A percentile compares a stretch with the other conserved stretches of the same genome.
Conservation (phyloP, 1,140 invertebrate species). For the Aphaenogaster ashmeadi region DNA sequence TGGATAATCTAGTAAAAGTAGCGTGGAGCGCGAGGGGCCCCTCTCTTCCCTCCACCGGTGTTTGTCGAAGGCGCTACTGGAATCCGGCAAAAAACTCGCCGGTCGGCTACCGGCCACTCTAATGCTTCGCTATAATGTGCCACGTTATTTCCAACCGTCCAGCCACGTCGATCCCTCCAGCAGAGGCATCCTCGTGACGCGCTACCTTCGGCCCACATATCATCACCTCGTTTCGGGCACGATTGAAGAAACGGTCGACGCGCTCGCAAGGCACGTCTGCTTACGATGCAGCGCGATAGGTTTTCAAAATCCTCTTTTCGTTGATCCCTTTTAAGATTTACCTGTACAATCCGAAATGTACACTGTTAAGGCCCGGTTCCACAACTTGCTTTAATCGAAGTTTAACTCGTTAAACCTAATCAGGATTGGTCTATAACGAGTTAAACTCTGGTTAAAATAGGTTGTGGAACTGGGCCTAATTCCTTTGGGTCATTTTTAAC, state of each 20-base stretch:
- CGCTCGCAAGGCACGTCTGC: background rate
- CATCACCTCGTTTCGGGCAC: slow-evolving; percentile 41
- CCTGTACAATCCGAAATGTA: background rate
- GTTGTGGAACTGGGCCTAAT: too few species aligned
- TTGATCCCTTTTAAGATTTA: background rate
- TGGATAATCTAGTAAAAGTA: slow-evolving; percentile 84
- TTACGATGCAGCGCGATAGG: background rate
- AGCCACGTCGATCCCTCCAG: slow-evolving; percentile 34
- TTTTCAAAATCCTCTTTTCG: background rate
- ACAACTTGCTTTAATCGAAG: too few species aligned
- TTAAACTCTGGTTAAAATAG: too few species aligned
- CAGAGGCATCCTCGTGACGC: slow-evolving; percentile 46
- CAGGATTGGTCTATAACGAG: too few species aligned
- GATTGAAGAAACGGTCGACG: slow-evolving; percentile 15
- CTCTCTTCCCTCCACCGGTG: slow-evolving; percentile 77
- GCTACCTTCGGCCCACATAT: slow-evolving; percentile 49
- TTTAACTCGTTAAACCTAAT: too few species aligned
- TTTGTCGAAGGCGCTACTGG: slow-evolving; percentile 86
- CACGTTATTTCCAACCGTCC: slow-evolving; percentile 80
- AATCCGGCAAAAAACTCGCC: slow-evolving; percentile 85
- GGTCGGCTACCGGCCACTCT: slow-evolving; percentile 84
- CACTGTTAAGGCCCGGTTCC: too few species aligned
- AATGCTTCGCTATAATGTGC: slow-evolving; percentile 84
- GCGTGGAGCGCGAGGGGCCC: slow-evolving; percentile 68
- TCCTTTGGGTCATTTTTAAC: too few species aligned